Percentiles rank a stretch among this genome's conserved stretches.
Conservation (phyloP, 2,113 vertebrate genomes). For the Apeltes quadracus region DNA sequence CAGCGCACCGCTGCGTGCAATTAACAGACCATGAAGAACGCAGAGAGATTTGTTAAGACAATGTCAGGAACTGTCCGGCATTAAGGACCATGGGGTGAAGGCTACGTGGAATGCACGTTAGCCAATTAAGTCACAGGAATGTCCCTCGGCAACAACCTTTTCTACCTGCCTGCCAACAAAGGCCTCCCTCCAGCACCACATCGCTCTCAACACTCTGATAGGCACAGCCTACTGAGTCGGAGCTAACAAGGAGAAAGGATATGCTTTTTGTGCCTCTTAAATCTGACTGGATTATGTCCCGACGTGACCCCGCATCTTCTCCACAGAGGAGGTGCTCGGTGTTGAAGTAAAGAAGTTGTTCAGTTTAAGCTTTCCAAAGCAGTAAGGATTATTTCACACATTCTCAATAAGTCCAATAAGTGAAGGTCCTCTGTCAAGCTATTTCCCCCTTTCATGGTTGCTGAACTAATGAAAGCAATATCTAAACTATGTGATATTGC, state of each 20-base stretch:
- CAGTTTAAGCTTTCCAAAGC: slow-evolving; percentile 32
- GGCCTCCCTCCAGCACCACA: slow-evolving; percentile 18
- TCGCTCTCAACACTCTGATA: slow-evolving; percentile 46
- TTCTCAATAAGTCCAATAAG: neutral
- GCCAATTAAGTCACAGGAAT: slow-evolving; percentile 29
- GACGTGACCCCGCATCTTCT: slow-evolving; percentile 64
- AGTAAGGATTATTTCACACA: neutral
- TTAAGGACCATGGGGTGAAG: slow-evolving; percentile 10
- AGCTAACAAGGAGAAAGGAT: slow-evolving; percentile 57
- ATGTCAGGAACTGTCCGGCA: neutral
- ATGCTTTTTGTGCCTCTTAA: slow-evolving; percentile 55
- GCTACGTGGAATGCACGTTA: neutral
- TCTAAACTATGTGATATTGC: neutral
- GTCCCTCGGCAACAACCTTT: slow-evolving; percentile 1
- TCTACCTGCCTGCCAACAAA: slow-evolving; percentile 37
- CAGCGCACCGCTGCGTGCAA: neutral
- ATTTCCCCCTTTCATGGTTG: neutral
- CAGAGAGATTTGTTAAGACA: slow-evolving; percentile 16
- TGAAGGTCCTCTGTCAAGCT: neutral
- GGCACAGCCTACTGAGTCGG: slow-evolving; percentile 35
- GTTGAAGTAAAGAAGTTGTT: slow-evolving; percentile 33
- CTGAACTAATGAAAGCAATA: no score
- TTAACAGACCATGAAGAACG: slow-evolving; percentile 1
- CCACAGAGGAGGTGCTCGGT: slow-evolving; percentile 45
- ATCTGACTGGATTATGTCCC: slow-evolving; percentile 64